Evolutionary conservation across 2,113 vertebrate genomes (phyloP), one percentile per base, ranked within the genome.

Genomic region (Eublepharis macularius): DNA sequence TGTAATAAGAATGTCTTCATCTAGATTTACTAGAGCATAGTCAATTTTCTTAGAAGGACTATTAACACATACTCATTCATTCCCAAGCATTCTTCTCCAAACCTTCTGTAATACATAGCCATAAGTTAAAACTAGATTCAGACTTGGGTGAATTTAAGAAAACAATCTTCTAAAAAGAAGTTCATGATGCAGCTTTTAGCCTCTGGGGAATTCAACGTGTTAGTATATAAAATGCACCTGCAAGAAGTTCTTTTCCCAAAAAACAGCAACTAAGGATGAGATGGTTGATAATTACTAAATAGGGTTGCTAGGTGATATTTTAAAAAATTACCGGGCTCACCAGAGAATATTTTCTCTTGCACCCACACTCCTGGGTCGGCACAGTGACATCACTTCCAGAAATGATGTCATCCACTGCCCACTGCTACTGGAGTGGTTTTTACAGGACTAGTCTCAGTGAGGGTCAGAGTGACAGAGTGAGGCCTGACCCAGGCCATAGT

Each of bases 1-100:
- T 51, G 77, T 32, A 90, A 91, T 84, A 77, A 80, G 86, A 90
- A 87, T 92, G 77, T 89, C 90, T 90, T 87, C 82, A 87, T 90
- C 19, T 72, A 85, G 81, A 76, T 79, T 39, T 90, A 87, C 86
- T 88, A 63, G 84, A 90, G 82, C n/a, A 87, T 41, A 80, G 83
- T 90, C 86, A 86, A 81, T 93, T 83, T 81, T 80, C 39, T 77
- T 89, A 76, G 69, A 80, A 82, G 36, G 83, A 80, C 43, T 77
- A 85, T 80, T 92, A 80, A 89, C 81, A 92, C 47, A 80, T 34
- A 83, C 32, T 89, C 89, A 91, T 82, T 74, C 81, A 78, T 82
- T 90, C 16, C 47, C 45, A 77, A 0, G 0, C 17, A 74, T 84
- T 60, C 66, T 51, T 29, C 68, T 74, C 21, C 0, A 49, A 75